phyloP scores from a whole-genome alignment of 2,797 vertebrate species.

The Hephaestus fuliginosus region DNA sequence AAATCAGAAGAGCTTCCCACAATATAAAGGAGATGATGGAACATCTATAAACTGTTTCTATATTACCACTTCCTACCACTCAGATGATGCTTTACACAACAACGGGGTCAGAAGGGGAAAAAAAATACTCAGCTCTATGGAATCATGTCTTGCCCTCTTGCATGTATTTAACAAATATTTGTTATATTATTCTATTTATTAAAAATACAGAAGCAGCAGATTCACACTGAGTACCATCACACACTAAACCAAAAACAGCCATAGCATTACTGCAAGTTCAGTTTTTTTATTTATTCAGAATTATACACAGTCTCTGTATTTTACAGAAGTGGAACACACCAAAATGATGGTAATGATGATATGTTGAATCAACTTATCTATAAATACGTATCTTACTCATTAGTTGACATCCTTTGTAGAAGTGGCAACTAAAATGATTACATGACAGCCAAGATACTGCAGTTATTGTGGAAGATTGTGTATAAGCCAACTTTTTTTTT shows the following conservation, averaged over 20 bases:
- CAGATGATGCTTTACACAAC: not conserved
- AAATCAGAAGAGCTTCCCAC: not conserved
- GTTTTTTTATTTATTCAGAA: slow-evolving; percentile 11
- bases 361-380: not conserved
- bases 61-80: no score
- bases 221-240: not conserved
- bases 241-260: not conserved
- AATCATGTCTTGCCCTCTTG: not conserved
- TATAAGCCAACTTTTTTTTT: not conserved
- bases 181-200: not conserved
- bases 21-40: not conserved
- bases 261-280: slow-evolving; percentile 1
- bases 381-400: not conserved
- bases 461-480: not conserved
- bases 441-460: not conserved
- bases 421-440: not conserved
- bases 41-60: not conserved
- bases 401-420: not conserved
- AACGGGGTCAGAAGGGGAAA: not conserved
- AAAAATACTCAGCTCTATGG: not conserved
- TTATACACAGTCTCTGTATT: slow-evolving; percentile 27
- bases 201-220: not conserved
- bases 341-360: slow-evolving; percentile 8
- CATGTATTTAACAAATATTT: not conserved
- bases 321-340: slow-evolving; percentile 22